These are phyloP conservation scores for Megaustenia siamemsis DNA, from an alignment of 2,888 invertebrate genomes.

Conservation along the genomic window DNA sequence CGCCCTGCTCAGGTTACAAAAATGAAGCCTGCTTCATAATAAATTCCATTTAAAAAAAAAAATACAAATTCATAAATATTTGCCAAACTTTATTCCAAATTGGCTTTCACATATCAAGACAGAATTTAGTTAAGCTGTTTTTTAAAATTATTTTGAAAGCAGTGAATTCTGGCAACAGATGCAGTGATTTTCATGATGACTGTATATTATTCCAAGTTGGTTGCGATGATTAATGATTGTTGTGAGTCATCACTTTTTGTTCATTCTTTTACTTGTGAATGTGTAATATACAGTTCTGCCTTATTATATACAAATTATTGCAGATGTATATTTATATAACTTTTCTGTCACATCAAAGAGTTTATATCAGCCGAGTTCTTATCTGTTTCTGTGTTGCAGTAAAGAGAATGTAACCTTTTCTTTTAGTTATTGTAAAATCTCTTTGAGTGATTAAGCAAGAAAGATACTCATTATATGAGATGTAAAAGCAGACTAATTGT, in stretches of 20 bases:
- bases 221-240: not conserved
- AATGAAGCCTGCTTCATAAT: too few relatives aligned
- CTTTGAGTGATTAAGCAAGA: not conserved
- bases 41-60: too few relatives aligned
- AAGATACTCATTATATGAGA: not conserved
- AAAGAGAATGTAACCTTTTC: not conserved
- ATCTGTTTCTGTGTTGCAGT: not conserved
- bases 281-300: too few relatives aligned
- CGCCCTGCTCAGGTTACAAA: too few relatives aligned
- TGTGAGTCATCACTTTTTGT: too few relatives aligned
- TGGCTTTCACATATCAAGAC: slow-evolving; percentile 2
- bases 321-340: too few relatives aligned
- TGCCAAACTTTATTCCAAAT: not conserved
- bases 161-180: not conserved
- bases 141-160: not conserved
- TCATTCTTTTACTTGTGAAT: too few relatives aligned
- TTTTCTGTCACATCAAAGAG: too few relatives aligned
- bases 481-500: slow-evolving; percentile 14
- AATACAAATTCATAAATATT: too few relatives aligned
- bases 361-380: too few relatives aligned
- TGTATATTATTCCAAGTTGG: not conserved
- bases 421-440: not conserved
- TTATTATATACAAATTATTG: too few relatives aligned
- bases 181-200: not conserved
- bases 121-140: not conserved